phyloP scores from a whole-genome alignment of 2,113 vertebrate genomes.

The Gasterosteus nipponicus region DNA sequence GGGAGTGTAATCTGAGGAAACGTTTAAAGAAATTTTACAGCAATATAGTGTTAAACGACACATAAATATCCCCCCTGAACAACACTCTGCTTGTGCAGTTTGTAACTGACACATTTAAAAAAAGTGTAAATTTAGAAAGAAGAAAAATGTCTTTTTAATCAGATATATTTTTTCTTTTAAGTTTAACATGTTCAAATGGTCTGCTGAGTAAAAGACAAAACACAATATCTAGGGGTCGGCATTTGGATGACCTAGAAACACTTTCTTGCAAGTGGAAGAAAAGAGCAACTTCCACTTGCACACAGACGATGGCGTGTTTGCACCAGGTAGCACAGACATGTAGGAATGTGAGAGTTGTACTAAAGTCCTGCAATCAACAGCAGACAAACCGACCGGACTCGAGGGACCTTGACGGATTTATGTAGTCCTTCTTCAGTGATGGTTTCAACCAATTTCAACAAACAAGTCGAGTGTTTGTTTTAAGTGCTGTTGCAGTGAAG shows the following conservation, averaged over 20 bases:
- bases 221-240: background rate
- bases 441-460: background rate
- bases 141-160: accelerated
- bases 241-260: background rate
- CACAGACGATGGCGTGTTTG: conserved; percentile 73
- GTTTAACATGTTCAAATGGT: background rate
- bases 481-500: background rate
- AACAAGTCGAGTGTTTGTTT: background rate
- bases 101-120: background rate
- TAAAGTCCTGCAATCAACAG: background rate
- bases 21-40: background rate
- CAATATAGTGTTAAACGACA: background rate
- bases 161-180: background rate
- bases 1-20: background rate
- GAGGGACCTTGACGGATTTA: background rate
- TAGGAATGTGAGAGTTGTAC: background rate
- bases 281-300: conserved; percentile 26
- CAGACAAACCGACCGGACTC: background rate
- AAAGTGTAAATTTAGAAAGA: background rate
- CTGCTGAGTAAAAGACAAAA: background rate
- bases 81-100: background rate
- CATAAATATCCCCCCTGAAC: background rate
- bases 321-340: conserved; percentile 26
- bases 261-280: background rate
- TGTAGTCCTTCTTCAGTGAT: background rate